phyloP scores from a whole-genome alignment of 2,888 invertebrate genomes.

The Acronicta aceris region DNA sequence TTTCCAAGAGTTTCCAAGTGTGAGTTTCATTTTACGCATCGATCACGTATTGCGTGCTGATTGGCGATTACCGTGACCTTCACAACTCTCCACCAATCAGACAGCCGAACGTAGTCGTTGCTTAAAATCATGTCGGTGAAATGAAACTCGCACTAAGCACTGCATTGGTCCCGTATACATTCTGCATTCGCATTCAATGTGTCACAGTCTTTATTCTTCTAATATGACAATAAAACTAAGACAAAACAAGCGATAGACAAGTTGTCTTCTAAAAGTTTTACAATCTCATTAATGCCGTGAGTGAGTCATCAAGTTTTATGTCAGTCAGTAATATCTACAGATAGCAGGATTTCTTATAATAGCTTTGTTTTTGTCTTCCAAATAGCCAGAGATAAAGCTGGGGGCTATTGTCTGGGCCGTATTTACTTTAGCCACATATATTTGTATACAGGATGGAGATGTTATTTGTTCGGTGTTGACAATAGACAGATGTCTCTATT shows the following conservation, averaged over 20 bases:
- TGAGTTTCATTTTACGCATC: too few species aligned
- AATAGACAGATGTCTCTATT: conserved; percentile 45
- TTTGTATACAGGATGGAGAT: conserved; percentile 53
- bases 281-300: conserved; percentile 78
- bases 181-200: too few species aligned
- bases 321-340: conserved; percentile 51
- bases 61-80: too few species aligned
- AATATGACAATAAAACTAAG: conserved; percentile 49
- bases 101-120: too few species aligned
- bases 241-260: conserved; percentile 57
- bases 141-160: too few species aligned
- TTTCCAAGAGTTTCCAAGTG: too few species aligned
- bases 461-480: conserved; percentile 46
- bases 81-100: too few species aligned
- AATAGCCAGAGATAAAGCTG: conserved; percentile 71
- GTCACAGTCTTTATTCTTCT: conserved; percentile 7
- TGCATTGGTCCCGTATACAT: too few species aligned
- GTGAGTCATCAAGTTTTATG: conserved; percentile 65
- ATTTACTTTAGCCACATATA: conserved; percentile 56
- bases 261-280: conserved; percentile 75
- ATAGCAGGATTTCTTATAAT: conserved; percentile 72
- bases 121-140: too few species aligned
- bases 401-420: conserved; percentile 62
- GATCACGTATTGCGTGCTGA: too few species aligned
- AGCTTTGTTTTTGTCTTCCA: conserved; percentile 78